These are phyloP conservation scores for Bufo bufo DNA, from an alignment of 2,113 vertebrate genomes.

Conservation along the genomic window DNA sequence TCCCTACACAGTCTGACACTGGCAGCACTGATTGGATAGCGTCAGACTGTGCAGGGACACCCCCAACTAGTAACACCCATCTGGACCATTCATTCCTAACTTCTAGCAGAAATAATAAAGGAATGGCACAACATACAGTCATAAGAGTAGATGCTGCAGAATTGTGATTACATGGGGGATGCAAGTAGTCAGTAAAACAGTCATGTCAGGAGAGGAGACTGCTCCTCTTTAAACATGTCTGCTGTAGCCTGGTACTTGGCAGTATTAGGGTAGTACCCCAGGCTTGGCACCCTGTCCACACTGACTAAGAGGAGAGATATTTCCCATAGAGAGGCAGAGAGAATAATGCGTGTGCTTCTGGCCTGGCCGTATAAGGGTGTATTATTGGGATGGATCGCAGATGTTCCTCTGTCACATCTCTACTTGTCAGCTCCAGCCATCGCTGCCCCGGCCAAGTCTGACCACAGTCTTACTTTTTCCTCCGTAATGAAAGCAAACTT, in stretches of 20 bases:
- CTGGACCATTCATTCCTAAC: too few relatives aligned
- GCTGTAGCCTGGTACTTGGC: neutral
- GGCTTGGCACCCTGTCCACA: neutral
- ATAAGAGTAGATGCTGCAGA: too few relatives aligned
- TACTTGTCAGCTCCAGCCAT: neutral
- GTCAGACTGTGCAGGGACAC: too few relatives aligned
- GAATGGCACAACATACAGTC: too few relatives aligned
- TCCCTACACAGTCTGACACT: too few relatives aligned
- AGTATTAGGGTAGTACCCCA: neutral
- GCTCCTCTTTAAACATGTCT: neutral
- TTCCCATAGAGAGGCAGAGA: neutral
- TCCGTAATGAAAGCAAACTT: constrained; percentile 29
- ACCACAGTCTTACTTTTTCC: constrained; percentile 29
- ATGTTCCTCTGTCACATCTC: neutral
- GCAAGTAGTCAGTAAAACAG: too few relatives aligned
- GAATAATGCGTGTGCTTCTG: neutral
- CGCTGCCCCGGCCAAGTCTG: neutral
- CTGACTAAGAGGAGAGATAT: constrained; percentile 32
- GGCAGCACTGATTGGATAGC: too few relatives aligned
- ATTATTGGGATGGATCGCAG: neutral
- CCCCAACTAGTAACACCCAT: too few relatives aligned
- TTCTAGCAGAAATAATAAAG: too few relatives aligned
- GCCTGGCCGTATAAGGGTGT: constrained; percentile 33
- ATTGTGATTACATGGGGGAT: too few relatives aligned
- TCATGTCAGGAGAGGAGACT: too few relatives aligned